phyloP scores from a whole-genome alignment of 2,797 vertebrate species.

The Neosilurus hyrtlii region DNA sequence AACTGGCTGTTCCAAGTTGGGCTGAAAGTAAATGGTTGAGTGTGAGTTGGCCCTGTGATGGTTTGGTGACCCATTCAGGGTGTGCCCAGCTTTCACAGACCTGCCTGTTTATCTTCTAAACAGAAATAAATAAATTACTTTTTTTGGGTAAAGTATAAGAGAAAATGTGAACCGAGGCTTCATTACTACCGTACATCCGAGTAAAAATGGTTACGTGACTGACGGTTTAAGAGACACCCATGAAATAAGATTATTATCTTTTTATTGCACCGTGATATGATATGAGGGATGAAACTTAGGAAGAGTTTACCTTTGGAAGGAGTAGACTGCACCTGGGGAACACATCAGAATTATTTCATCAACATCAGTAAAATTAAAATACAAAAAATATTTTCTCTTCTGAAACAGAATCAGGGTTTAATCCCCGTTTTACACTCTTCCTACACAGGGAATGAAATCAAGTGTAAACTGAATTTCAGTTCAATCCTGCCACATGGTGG shows the following conservation, averaged over 20 bases:
- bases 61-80: too few species aligned
- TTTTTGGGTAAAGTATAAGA: not conserved
- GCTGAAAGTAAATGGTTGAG: too few species aligned
- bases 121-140: not conserved
- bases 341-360: not conserved
- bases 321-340: slow-evolving; percentile 5
- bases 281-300: not conserved
- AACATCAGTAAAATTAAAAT: not conserved
- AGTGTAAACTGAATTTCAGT: not conserved
- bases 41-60: too few species aligned
- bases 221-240: not conserved
- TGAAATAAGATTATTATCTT: not conserved
- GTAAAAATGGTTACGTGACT: not conserved
- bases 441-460: not conserved
- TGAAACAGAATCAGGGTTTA: not conserved
- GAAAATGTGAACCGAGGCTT: too few species aligned
- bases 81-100: not conserved
- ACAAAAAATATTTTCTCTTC: not conserved
- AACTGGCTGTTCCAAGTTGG: too few species aligned
- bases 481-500: slow-evolving; percentile 41
- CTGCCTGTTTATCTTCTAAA: not conserved
- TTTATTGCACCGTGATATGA: not conserved
- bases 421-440: not conserved
- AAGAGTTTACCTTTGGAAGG: slow-evolving; percentile 37
- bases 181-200: not conserved